A percentile compares a stretch with the other conserved stretches of the same genome.
Conservation (phyloP, 1,140 invertebrate species). For the Lepidostoma basale region DNA sequence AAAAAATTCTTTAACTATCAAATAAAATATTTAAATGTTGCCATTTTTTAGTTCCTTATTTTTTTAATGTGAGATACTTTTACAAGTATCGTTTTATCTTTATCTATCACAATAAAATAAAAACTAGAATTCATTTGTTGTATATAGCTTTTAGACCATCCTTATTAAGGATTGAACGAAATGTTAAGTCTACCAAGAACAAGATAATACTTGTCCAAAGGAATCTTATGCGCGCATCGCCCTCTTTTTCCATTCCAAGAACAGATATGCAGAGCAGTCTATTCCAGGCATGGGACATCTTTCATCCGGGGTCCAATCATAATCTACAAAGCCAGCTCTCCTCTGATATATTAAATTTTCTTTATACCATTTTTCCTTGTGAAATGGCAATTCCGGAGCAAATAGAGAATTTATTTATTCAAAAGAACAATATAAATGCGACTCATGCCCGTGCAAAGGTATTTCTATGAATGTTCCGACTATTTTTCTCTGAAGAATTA, state of each 20-base stretch:
- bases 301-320: conserved; percentile 12
- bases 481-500: conserved; percentile 37
- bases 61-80: too few species aligned
- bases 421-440: conserved; percentile 42
- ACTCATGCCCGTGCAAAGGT: conserved; percentile 5
- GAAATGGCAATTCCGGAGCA: conserved; percentile 41
- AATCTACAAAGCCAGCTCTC: conserved; percentile 38
- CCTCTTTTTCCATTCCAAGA: neutral
- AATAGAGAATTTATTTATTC: conserved; percentile 46
- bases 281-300: conserved; percentile 4
- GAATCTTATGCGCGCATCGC: neutral
- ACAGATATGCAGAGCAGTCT: conserved; percentile 6
- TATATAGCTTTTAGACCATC: too few species aligned
- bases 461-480: conserved; percentile 17
- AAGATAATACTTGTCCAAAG: conserved; percentile 1
- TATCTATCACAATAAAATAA: too few species aligned
- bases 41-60: too few species aligned
- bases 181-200: too few species aligned
- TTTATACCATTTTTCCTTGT: conserved; percentile 35
- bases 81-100: too few species aligned
- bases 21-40: too few species aligned
- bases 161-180: too few species aligned
- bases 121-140: too few species aligned
- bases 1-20: too few species aligned
- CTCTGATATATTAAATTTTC: conserved; percentile 39